A percentile compares a stretch with the other conserved stretches of the same genome.
These are phyloP conservation scores for Agapostemon virescens DNA, from an alignment of 2,888 invertebrate genomes.

Conservation along the genomic window DNA sequence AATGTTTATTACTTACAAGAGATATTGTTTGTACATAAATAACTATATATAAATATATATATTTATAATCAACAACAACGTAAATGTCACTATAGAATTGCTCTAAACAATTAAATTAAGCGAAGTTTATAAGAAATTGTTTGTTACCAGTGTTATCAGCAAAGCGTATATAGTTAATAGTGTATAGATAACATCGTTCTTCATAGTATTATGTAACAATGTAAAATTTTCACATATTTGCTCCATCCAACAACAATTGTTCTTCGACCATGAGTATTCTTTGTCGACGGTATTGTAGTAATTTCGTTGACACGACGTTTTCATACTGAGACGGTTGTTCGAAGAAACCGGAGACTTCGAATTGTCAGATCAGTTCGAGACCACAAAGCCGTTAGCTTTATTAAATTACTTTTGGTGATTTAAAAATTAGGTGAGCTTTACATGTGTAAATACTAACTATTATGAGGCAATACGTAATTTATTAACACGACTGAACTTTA, in stretches of 20 bases:
- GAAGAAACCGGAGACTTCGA: conserved; percentile 24
- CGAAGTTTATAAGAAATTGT: background rate
- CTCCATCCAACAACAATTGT: background rate
- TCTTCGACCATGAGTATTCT: background rate
- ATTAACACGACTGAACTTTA: conserved; percentile 29
- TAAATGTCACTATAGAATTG: background rate
- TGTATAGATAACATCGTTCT: background rate
- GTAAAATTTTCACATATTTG: background rate
- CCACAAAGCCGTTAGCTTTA: conserved; percentile 17
- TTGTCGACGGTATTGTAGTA: background rate
- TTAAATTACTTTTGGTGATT: conserved; percentile 29
- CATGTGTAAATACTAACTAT: conserved; percentile 30
- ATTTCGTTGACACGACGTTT: conserved; percentile 26
- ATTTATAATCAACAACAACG: background rate
- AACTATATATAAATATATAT: too few species aligned
- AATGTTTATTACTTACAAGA: background rate
- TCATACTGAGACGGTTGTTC: conserved; percentile 20
- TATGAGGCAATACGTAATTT: conserved; percentile 30
- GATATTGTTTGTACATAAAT: background rate
- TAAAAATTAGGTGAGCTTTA: conserved; percentile 59
- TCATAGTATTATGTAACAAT: background rate
- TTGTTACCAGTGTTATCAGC: background rate
- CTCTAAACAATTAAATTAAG: background rate
- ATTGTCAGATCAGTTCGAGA: conserved; percentile 36
- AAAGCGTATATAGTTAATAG: too few species aligned